Conservation (phyloP, 2,797 vertebrate species). For the Syngnathus rostellatus region DNA sequence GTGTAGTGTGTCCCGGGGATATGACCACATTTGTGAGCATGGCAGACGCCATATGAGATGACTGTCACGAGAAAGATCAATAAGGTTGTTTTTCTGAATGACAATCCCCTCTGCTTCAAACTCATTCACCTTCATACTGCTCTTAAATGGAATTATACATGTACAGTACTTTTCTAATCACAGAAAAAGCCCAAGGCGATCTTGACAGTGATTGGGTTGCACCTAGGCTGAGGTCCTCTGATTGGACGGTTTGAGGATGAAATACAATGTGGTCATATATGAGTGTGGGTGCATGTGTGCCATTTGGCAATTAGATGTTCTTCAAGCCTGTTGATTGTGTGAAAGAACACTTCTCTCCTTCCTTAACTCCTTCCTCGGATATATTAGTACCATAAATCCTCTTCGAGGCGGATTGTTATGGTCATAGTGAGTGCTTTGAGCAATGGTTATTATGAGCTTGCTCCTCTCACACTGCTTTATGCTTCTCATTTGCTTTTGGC, state of each 20-base stretch:
- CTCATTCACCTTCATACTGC: background rate
- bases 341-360: constrained; percentile 40
- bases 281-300: constrained; percentile 8
- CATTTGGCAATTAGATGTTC: constrained; percentile 44
- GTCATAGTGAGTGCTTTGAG: constrained; percentile 73
- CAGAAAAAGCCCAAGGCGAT: background rate
- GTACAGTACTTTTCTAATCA: background rate
- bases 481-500: constrained; percentile 49
- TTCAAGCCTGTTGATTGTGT: constrained; percentile 32
- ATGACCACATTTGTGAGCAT: background rate
- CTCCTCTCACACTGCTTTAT: constrained; percentile 65
- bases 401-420: constrained; percentile 68
- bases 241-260: background rate
- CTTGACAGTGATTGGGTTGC: background rate
- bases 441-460: constrained; percentile 70
- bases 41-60: background rate
- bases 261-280: background rate
- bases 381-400: constrained; percentile 75
- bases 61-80: background rate
- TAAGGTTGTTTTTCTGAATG: background rate
- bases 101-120: background rate
- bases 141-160: background rate
- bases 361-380: constrained; percentile 38
- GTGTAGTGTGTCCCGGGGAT: constrained; percentile 6
- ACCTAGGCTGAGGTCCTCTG: background rate